Evolutionary conservation across 2,888 invertebrate species (phyloP), one percentile per base, ranked within the genome.

Genomic region (Drosophila fungiperda): DNA sequence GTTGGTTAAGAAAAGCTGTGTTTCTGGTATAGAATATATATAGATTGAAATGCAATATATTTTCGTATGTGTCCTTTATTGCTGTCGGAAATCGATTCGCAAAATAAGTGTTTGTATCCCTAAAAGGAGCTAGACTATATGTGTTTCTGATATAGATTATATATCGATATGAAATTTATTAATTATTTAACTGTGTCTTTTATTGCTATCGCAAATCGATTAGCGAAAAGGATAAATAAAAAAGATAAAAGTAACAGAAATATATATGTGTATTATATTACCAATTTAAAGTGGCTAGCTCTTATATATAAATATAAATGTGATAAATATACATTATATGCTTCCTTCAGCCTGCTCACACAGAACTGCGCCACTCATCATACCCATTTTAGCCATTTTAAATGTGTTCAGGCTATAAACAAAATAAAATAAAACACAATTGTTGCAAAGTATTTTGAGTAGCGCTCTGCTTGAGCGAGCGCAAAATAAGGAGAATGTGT

Each of bases 381-480:
- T 45, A 45, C 26, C 45, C 45, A 7, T 45, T 15, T 45, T 23
- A 15, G 4, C 15, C 15, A 23, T 45, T 45, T 45, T 15, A 23
- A 45, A 23, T n/a, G 40, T 4, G 40, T 11, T 45, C 45, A 15
- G 45, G 23, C 45, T 45, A 45, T 45, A 45, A 45, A 45, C 23
- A 55, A 54, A 59, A 62, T 35, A 60, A 52, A 53, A 29, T 53
- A 45, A 63, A 63, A 59, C 50, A 60, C 26, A 62, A 48, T 45
- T 45, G 17, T 60, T 52, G 45, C 32, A 52, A 49, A 55, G 26
- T n/a, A 55, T 71, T 78, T 71, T 61, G 57, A 60, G 72, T 42
- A 61, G 61, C 67, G 67, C 61, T 74, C 57, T 77, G 78, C 66
- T 73, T 63, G 52, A 60, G 29, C 59, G 63, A 59, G 63, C 52